Evolutionary conservation across 2,888 invertebrate genomes (phyloP).

Genomic region (Oxycera nigricornis): DNA sequence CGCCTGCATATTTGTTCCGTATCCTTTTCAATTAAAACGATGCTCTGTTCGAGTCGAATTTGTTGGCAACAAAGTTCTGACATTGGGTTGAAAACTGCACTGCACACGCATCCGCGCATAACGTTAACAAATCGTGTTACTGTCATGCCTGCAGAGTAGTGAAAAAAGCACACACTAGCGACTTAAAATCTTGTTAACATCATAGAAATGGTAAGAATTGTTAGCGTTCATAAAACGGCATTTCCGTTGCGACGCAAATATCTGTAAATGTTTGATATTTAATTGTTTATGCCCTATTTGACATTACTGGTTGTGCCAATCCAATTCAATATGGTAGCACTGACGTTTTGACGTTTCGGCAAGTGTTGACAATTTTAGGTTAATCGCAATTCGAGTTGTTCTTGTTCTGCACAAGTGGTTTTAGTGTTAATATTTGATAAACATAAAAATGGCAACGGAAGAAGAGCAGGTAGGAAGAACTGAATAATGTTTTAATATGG

Average conservation of each 20-base stretch:
- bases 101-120: too few species aligned
- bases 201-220: too few species aligned
- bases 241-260: too few species aligned
- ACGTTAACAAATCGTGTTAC: not conserved
- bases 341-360: not conserved
- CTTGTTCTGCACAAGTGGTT: not conserved
- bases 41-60: too few species aligned
- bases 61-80: too few species aligned
- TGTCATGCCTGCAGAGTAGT: not conserved
- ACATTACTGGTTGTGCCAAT: not conserved
- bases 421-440: not conserved
- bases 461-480: conserved; percentile 57
- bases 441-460: conserved; percentile 56
- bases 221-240: too few species aligned
- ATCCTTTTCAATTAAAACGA: conserved; percentile 64
- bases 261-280: too few species aligned
- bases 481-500: not conserved
- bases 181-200: too few species aligned
- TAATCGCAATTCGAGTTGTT: not conserved
- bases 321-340: conserved; percentile 2
- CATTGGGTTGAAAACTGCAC: too few species aligned
- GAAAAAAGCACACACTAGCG: too few species aligned
- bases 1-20: conserved; percentile 64
- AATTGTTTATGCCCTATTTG: too few species aligned
- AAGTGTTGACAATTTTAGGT: conserved; percentile 6